Evolutionary conservation across 1,140 invertebrate species (phyloP), one percentile per base, ranked within the genome.

Genomic region (Tetramorium parvispinum): DNA sequence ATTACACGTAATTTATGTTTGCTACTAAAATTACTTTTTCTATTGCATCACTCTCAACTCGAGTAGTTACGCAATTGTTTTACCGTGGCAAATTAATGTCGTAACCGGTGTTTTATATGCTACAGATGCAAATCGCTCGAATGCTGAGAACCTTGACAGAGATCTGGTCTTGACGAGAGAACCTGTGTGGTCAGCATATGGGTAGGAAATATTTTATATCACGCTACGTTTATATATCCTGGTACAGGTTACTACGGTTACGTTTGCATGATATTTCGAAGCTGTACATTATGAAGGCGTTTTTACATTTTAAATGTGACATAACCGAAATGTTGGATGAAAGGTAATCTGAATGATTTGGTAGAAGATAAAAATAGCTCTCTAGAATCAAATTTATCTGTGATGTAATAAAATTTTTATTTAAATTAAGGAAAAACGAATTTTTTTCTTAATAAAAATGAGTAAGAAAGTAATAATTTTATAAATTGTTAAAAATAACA

Each of bases 211-310:
- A 70, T 70, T 81, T 81, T 40, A 81, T 53, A 68, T 55, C 32
- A 16, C 32, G 61, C 32, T 40, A 16, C 18, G 11, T 79, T 49
- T 32, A 66, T 13, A 24, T 16, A 11, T 79, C 11, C 61, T n/a
- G 11, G 3, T 63, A 43, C 10, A 37, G n/a, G 46, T 49, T 51
- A 51, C 49, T 51, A 49, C 40, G 18, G 37, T 79, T 51, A 81
- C 77, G 13, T 81, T 53, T 53, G 63, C 61, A 40, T 66, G 61
- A 79, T 79, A 53, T 68, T 81, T 81, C 46, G 10, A 68, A 66
- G 32, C 27, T 65, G 32, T 53, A 55, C 11, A 68, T 68, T 53
- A 68, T 16, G 46, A 11, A 21, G 63, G n/a, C 6, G 13, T 68
- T 79, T 79, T 53, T 66, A 37, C 61, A 66, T 66, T 81, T 68